Evolutionary conservation across 2,888 invertebrate species (phyloP), one percentile per base, ranked within the genome.

Genomic region (Scaptomyza caliginosa): DNA sequence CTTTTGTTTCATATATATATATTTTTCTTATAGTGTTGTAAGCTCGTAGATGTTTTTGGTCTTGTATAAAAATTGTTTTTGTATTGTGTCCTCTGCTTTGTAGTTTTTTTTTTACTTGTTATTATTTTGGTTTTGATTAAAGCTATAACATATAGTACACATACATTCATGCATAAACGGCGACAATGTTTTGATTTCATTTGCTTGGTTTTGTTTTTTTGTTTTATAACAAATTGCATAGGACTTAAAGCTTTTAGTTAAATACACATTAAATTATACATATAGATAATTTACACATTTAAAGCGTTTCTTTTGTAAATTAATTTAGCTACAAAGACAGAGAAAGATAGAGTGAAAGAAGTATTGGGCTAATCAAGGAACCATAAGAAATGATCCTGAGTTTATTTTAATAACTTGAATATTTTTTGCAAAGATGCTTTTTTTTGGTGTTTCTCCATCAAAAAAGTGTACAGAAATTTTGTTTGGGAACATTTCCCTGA

Each of bases 401-500:
- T 56, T 26, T 21, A 21, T 21, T 21, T 54, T 55, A 24, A 23
- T 55, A 48, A 54, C 38, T 67, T 42, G 43, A 50, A 68, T 69
- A 50, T 54, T 67, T 45, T 57, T 16, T 50, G 62, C 66, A 60
- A 48, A 54, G 43, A 54, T n/a, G n/a, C n/a, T n/a, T 60, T 62
- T 79, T 62, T 63, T 79, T 82, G 77, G 82, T 82, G 79, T 75
- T 81, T 79, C 48, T 57, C 57, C 54, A 59, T 59, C 65, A 48
- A 79, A 79, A 79, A 65, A 67, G 70, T 82, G 60, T 82, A 45
- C 32, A 62, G 79, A 77, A 66, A 45, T 49, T 67, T 16, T 65
- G 55, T 77, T 74, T 76, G 80, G 87, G 84, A 85, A 79, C 67
- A 74, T 57, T 77, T 86, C 83, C 87, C 89, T 64, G 52, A 86